phyloP scores from a whole-genome alignment of 2,888 invertebrate species.

The Siphonodentalium dalli region DNA sequence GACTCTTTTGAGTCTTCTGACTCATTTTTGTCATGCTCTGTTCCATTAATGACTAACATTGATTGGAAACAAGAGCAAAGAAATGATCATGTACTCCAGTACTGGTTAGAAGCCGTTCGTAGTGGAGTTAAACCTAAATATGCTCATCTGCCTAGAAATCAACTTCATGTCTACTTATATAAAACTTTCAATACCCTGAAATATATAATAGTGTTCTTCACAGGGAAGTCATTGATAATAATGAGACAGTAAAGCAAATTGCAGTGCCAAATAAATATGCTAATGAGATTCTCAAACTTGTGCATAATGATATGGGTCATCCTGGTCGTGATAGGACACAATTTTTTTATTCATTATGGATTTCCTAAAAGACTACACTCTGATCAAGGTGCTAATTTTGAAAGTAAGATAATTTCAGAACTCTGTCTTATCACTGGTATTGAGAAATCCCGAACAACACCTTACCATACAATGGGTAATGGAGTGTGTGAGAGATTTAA shows the following conservation, averaged over 20 bases:
- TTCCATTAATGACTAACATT: too few species aligned
- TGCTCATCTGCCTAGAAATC: too few species aligned
- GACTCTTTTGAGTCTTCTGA: too few species aligned
- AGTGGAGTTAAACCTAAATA: too few species aligned
- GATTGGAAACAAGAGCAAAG: slow-evolving; percentile 5
- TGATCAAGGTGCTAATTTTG: slow-evolving; percentile 19
- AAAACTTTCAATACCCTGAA: slow-evolving; percentile 9
- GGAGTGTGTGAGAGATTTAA: slow-evolving; percentile 11
- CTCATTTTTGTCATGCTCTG: too few species aligned
- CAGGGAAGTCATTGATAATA: neutral
- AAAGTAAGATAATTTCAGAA: slow-evolving; percentile 5
- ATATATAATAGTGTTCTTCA: slow-evolving; percentile 10
- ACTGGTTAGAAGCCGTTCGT: too few species aligned
- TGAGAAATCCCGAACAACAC: slow-evolving; percentile 10
- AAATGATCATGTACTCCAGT: slow-evolving; percentile 3
- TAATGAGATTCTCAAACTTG: neutral
- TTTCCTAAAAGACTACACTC: slow-evolving; percentile 8
- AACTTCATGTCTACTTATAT: too few species aligned
- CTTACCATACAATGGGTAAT: slow-evolving; percentile 19
- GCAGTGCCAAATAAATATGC: slow-evolving; percentile 8
- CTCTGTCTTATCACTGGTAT: slow-evolving; percentile 1
- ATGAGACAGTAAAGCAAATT: slow-evolving; percentile 3
- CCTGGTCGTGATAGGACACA: slow-evolving; percentile 18
- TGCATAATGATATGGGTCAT: slow-evolving; percentile 23
- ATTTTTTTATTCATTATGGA: slow-evolving; percentile 11